These are phyloP conservation scores for Drosophila quinaria DNA, from an alignment of 2,888 invertebrate genomes.

Conservation along the genomic window DNA sequence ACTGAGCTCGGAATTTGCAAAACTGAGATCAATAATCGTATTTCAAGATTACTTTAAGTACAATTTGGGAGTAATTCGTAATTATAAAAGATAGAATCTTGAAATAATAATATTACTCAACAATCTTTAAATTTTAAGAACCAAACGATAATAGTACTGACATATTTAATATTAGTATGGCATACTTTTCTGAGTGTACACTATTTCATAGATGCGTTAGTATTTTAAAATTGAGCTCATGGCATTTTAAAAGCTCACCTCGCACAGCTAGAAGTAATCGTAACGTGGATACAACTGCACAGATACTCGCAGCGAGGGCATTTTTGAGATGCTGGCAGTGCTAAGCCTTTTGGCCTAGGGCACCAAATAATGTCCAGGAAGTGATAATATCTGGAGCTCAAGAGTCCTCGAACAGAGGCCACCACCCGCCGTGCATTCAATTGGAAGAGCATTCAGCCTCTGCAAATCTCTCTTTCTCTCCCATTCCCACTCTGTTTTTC, in stretches of 20 bases:
- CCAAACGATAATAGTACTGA: too few relatives aligned
- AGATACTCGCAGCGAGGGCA: slow-evolving; percentile 36
- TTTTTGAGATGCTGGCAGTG: slow-evolving; percentile 55
- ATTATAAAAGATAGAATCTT: too few relatives aligned
- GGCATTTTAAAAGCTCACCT: slow-evolving; percentile 16
- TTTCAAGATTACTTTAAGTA: too few relatives aligned
- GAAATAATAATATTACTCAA: too few relatives aligned
- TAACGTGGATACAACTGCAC: slow-evolving; percentile 11
- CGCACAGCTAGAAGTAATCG: slow-evolving; percentile 6
- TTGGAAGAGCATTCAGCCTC: slow-evolving; percentile 60
- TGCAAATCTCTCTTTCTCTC: neutral
- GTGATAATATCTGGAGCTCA: slow-evolving; percentile 72
- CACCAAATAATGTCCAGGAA: slow-evolving; percentile 80
- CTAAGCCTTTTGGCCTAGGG: slow-evolving; percentile 77
- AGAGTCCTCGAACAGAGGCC: slow-evolving; percentile 51
- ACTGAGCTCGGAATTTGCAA: too few relatives aligned
- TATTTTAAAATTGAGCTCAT: neutral
- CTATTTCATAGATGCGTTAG: neutral
- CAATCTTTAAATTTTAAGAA: too few relatives aligned
- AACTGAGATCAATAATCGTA: too few relatives aligned
- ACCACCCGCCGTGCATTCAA: slow-evolving; percentile 69
- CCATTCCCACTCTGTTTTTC: neutral
- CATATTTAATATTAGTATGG: too few relatives aligned
- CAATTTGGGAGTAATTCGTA: too few relatives aligned
- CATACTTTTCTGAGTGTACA: too few relatives aligned